Base-by-base conservation (phyloP, 2,113 vertebrate genomes). In the Microcebus griseorufus region DNA sequence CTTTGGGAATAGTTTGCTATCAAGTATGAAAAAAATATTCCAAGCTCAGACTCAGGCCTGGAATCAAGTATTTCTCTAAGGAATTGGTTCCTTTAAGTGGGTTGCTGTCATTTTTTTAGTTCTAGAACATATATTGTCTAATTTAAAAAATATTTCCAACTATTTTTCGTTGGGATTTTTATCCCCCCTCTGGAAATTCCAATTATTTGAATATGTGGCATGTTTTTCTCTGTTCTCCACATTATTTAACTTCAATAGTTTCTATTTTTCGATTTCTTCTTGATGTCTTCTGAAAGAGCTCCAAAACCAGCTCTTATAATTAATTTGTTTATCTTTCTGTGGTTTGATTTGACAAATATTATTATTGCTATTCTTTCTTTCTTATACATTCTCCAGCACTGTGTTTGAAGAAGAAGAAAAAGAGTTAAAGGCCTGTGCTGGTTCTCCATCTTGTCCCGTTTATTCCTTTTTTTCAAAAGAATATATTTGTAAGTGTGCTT, bases 231-330 rank as follows among this genome's bases (percentile, higher is more conserved):
- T 75, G 45, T 75, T 95, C 20, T 88, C n/a, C 22, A 72, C 25
- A 93, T 76, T 70, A 88, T 62, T 65, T 75, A 81, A 83, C 84
- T 95, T 82, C 20, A 58, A 27, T 67, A 82, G 82, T 92, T 88
- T 67, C 58, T 53, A 88, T 22, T 95, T 93, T 48, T 76, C 69
- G 82, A 92, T 65, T 39, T 75, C 75, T 67, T 45, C 32, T 48
- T 48, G 14, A 72, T 91, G 37, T 87, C 58, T 82, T 75, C 39
- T 76, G n/a, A 34, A 18, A 88, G 23, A 93, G 37, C 20, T 83
- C 73, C 27, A 87, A 22, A 93, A 76, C n/a, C 48, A 93, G 78
- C 39, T 87, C 51, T 22, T 51, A 69, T 39, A 88, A 58, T 81
- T 87, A 67, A 92, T 82, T 37, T 92, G 55, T 88, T 60, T 51